These are phyloP conservation scores for Panthera tigris DNA, from an alignment of 2,113 vertebrate species.

Conservation along the genomic window DNA sequence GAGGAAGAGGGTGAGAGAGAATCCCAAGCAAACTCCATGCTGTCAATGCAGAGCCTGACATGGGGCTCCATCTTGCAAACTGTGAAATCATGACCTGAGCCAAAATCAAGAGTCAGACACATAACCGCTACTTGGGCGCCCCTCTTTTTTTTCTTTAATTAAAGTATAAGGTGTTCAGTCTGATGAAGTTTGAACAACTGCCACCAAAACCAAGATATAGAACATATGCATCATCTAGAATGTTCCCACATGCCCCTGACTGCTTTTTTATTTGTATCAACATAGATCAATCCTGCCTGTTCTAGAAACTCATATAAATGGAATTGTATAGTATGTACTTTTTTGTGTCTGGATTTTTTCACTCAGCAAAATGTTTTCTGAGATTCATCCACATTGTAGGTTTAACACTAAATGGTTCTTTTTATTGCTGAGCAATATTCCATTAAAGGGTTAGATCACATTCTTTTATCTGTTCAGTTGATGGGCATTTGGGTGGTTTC, in stretches of 20 bases:
- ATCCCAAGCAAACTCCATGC: too few relatives aligned
- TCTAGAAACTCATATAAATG: not conserved
- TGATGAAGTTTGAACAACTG: not conserved
- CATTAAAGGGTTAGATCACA: too few relatives aligned
- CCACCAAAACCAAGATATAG: not conserved
- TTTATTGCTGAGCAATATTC: not conserved
- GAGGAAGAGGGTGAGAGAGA: too few relatives aligned
- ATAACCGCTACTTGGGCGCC: too few relatives aligned
- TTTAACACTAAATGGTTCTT: not conserved
- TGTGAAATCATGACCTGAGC: too few relatives aligned
- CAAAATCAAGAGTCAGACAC: too few relatives aligned
- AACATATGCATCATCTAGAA: not conserved
- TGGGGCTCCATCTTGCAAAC: too few relatives aligned
- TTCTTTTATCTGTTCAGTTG: not conserved
- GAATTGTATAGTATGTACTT: rapidly evolving
- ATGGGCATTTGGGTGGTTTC: not conserved
- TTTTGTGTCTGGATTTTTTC: not conserved
- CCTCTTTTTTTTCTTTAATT: not conserved
- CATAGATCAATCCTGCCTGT: not conserved
- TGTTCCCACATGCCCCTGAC: not conserved
- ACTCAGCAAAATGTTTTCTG: not conserved
- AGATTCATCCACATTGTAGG: not conserved
- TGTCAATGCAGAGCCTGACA: too few relatives aligned
- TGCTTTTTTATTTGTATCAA: not conserved
- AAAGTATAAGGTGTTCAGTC: not conserved